A percentile compares a stretch with the other conserved stretches of the same genome.
Evolutionary conservation across 2,113 vertebrate species (phyloP).

Genomic region (human (Homo sapiens)): DNA sequence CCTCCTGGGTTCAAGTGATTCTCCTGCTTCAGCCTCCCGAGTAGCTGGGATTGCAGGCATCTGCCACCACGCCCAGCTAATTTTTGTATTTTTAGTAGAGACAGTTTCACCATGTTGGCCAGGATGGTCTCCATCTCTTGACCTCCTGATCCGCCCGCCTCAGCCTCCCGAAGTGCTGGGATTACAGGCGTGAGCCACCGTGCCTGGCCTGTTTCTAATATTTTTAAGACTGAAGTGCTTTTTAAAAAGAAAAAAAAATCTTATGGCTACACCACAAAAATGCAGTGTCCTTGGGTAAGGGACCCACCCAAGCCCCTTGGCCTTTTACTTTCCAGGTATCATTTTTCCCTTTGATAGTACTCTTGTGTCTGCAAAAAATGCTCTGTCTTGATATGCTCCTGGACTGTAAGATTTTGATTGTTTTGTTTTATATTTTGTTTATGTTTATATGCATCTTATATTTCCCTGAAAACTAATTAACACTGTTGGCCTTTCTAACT

Average conservation of each 20-base stretch:
- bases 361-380: constrained; percentile 81
- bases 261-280: constrained; percentile 70
- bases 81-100: no score
- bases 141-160: no score
- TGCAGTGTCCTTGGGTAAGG: constrained; percentile 83
- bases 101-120: no score
- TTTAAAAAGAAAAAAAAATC: constrained; percentile 51
- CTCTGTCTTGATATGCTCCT: constrained; percentile 85
- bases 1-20: no score
- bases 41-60: no score
- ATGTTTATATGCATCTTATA: constrained; percentile 96
- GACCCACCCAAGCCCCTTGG: constrained; percentile 10
- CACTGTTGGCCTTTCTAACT: constrained; percentile 88
- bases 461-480: constrained; percentile 93
- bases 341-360: constrained; percentile 71
- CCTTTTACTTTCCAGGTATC: constrained; percentile 61
- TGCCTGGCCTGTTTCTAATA: constrained; percentile 66
- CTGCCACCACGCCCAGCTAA: no score
- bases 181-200: no score
- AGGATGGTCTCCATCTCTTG: no score
- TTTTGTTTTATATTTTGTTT: constrained; percentile 84
- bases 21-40: no score
- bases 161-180: no score
- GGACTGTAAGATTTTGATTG: constrained; percentile 85
- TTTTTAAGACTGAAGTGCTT: constrained; percentile 77